Evolutionary conservation across 2,797 vertebrate species (phyloP).

Genomic region (Ateles fusciceps): DNA sequence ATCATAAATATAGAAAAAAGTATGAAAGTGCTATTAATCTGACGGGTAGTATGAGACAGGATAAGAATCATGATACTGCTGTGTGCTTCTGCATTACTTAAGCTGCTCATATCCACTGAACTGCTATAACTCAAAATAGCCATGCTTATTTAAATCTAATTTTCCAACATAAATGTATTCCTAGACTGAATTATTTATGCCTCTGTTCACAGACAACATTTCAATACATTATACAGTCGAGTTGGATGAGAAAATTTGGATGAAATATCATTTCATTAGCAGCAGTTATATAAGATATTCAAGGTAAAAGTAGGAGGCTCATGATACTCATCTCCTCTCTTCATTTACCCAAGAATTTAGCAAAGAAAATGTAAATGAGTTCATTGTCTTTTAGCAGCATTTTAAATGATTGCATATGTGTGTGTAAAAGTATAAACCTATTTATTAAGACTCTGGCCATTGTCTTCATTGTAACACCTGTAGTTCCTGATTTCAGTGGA

Average conservation of each 20-base stretch:
- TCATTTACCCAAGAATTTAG: neutral
- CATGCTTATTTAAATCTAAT: slow-evolving; percentile 40
- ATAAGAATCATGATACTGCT: neutral
- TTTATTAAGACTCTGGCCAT: neutral
- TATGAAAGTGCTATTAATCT: neutral
- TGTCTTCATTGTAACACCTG: neutral
- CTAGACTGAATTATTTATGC: slow-evolving; percentile 49
- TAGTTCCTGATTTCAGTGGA: neutral
- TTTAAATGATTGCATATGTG: neutral
- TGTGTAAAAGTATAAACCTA: neutral
- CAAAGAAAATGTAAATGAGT: neutral
- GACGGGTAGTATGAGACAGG: neutral
- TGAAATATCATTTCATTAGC: slow-evolving; percentile 51
- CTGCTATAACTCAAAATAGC: slow-evolving; percentile 22
- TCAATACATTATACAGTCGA: neutral
- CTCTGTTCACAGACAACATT: slow-evolving; percentile 22
- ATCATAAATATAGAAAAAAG: neutral
- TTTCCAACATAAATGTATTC: slow-evolving; percentile 44
- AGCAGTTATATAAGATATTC: neutral
- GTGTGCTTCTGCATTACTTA: slow-evolving; percentile 12
- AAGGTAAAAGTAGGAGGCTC: neutral
- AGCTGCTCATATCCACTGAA: neutral
- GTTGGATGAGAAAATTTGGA: neutral
- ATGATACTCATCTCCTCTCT: neutral
- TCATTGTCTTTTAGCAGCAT: neutral